Base-by-base conservation (phyloP, 2,113 vertebrate genomes). In the Columba livia region DNA sequence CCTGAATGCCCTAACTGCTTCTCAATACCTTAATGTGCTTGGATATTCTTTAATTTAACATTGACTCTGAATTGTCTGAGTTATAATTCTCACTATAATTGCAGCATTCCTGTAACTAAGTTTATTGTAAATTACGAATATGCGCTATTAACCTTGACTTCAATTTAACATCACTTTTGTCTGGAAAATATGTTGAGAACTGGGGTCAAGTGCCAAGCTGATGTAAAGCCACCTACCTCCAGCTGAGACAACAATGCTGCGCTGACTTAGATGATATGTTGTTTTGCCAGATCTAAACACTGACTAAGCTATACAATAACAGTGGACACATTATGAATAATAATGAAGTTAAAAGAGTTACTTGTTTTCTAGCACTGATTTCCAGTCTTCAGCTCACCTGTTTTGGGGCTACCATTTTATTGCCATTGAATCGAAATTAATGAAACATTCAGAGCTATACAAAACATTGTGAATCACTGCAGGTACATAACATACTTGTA, bases 1-100 rank as follows among this genome's bases (percentile, higher is more conserved):
- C 16, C 85, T 6, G 5, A 86, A 84, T 75, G 34, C 73, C 48
- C 48, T 74, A 61, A 83, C 44, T 71, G 48, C 34, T 89, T 82
- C 78, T 92, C 84, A 71, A 53, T 53, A 85, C 10, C 48, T 79
- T 69, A 67, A 87, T 20, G 28, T 48, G 23, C 47, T 89, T 81
- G 42, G 20, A 71, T 93, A 74, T 69, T 79, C 78, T 89, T 67
- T 74, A 88, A 78, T 70, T 86, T 58, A 79, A 56, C 61, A 84
- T 2, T 81, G 73, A 90, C 38, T 90, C 29, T 32, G 15, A 89
- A 72, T n/a, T 79, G 15, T 72, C 77, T 79, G 53, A 31, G 50
- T 82, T 94, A 61, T 87, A 94, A 89, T 82, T 87, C 74, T 91
- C 15, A 50, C 24, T 66, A 17, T 85, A 94, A 94, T 72, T 66